Conservation (phyloP, 2,888 invertebrate genomes). For the Oasisia sp. region DNA sequence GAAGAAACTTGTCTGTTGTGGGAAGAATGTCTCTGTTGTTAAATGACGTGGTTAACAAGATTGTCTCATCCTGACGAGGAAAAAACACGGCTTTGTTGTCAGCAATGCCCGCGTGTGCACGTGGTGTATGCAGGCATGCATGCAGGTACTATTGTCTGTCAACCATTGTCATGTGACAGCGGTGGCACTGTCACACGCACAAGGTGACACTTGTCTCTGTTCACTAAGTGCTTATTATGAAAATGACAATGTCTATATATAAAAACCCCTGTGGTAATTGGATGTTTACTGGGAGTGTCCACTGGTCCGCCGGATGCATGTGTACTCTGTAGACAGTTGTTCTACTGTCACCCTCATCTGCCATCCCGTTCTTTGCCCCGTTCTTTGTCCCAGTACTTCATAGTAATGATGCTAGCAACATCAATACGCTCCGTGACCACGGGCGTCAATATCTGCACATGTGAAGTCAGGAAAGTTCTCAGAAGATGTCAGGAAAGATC, state of each 20-base stretch:
- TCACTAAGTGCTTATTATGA: not conserved
- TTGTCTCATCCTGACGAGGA: not conserved
- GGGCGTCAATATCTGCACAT: too few species aligned
- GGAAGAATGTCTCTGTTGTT: not conserved
- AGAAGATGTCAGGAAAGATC: too few species aligned
- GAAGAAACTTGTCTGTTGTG: not conserved
- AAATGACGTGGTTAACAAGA: not conserved
- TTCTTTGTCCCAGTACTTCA: not conserved
- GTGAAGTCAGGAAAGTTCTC: too few species aligned
- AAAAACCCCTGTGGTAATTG: not conserved
- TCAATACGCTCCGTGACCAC: not conserved
- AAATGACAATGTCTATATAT: not conserved
- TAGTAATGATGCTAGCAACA: not conserved
- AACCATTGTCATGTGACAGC: not conserved
- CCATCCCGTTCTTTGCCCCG: not conserved
- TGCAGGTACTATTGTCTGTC: not conserved
- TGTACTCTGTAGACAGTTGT: not conserved
- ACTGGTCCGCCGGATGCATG: not conserved
- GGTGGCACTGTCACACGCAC: not conserved
- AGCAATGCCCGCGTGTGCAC: not conserved
- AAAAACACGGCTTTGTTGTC: not conserved
- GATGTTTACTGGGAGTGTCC: not conserved
- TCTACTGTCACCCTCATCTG: not conserved
- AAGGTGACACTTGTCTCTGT: not conserved
- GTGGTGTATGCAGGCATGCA: not conserved